Conservation (phyloP, 1,140 invertebrate genomes). For the Drosophila fuyamai region DNA sequence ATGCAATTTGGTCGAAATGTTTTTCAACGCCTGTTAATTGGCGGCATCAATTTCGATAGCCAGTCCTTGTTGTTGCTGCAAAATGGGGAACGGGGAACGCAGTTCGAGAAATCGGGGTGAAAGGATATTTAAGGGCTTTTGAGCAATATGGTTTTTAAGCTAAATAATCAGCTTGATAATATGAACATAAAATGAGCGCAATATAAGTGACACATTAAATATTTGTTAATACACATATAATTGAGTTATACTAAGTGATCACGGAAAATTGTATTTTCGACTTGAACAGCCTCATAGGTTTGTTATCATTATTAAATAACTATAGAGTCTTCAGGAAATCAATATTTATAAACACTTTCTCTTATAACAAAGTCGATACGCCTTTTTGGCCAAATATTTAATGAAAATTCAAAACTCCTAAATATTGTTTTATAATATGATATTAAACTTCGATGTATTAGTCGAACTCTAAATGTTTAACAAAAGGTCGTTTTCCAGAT, state of each 20-base stretch:
- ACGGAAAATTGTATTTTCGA: background rate
- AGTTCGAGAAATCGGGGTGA: slow-evolving; percentile 6
- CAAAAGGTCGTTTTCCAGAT: too few species aligned
- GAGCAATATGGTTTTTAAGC: slow-evolving; percentile 21
- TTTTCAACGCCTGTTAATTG: slow-evolving; percentile 63
- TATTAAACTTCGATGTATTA: too few species aligned
- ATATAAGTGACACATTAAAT: slow-evolving; percentile 25
- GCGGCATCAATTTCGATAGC: slow-evolving; percentile 59
- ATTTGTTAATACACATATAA: background rate
- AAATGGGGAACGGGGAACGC: background rate
- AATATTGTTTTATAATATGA: too few species aligned
- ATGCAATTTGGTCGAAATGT: slow-evolving; percentile 60
- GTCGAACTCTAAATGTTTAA: too few species aligned
- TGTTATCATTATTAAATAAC: too few species aligned
- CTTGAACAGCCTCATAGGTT: too few species aligned
- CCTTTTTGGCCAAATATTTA: too few species aligned
- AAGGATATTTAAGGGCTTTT: slow-evolving; percentile 25
- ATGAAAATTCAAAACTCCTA: too few species aligned
- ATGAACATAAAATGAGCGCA: slow-evolving; percentile 27
- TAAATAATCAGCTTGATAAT: slow-evolving; percentile 14
- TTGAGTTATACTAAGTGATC: background rate
- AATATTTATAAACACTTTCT: too few species aligned
- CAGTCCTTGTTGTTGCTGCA: slow-evolving; percentile 25
- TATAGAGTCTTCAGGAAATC: too few species aligned
- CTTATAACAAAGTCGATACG: too few species aligned